phyloP scores from a whole-genome alignment of 2,797 vertebrate species.

The Oreortyx pictus region DNA sequence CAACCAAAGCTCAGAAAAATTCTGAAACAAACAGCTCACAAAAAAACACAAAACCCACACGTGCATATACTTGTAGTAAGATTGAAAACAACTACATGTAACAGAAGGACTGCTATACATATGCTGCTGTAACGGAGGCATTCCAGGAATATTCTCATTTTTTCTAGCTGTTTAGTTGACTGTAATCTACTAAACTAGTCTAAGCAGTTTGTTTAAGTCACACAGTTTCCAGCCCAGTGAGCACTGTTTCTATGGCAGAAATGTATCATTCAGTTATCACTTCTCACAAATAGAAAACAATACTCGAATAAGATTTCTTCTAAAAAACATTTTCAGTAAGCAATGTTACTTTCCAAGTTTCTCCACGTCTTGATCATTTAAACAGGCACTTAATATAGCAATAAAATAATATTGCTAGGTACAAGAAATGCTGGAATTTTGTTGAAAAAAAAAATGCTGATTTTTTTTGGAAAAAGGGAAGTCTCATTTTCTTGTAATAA shows the following conservation, averaged over 20 bases:
- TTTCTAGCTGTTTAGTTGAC: neutral
- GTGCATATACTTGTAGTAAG: neutral
- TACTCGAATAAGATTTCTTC: neutral
- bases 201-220: neutral
- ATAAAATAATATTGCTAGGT: neutral
- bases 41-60: neutral
- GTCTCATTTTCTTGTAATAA: neutral
- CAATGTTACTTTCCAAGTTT: neutral
- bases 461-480: neutral
- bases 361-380: neutral
- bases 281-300: neutral
- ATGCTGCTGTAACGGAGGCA: neutral
- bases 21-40: neutral
- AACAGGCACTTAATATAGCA: neutral
- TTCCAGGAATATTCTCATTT: neutral
- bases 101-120: neutral
- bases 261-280: neutral
- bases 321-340: neutral
- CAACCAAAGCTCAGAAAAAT: neutral
- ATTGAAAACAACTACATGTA: neutral
- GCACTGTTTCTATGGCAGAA: neutral
- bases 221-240: neutral
- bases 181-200: neutral
- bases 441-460: too few species aligned
- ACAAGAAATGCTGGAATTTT: neutral